These are phyloP conservation scores for Geococcyx californianus DNA, from an alignment of 2,113 vertebrate genomes.

Conservation along the genomic window DNA sequence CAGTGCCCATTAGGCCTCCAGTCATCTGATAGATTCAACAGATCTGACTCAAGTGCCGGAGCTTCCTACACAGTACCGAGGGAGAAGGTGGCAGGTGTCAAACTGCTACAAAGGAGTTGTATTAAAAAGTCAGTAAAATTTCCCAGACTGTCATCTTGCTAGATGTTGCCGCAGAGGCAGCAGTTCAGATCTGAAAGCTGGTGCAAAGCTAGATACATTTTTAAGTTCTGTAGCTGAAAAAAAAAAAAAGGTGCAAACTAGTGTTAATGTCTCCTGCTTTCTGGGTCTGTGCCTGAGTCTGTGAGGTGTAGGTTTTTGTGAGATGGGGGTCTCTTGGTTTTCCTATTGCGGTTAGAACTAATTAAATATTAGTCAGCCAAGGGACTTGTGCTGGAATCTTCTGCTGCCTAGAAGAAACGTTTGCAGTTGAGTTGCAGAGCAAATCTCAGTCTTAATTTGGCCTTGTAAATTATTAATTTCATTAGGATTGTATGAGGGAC, in stretches of 20 bases:
- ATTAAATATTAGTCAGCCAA: neutral
- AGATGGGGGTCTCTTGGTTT: neutral
- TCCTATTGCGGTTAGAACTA: neutral
- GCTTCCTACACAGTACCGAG: neutral
- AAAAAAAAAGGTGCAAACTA: neutral
- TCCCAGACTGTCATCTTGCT: neutral
- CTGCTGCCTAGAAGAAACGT: neutral
- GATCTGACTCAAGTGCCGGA: neutral
- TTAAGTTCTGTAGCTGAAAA: neutral
- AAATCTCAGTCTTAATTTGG: neutral
- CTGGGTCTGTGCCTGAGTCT: neutral
- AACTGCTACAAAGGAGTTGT: neutral
- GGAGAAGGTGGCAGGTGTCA: neutral
- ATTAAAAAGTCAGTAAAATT: neutral
- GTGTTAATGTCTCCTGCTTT: neutral
- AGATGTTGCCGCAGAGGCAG: neutral
- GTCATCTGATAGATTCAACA: neutral
- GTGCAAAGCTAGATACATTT: neutral
- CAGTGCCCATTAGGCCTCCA: neutral
- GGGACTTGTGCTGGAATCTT: neutral
- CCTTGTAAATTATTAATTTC: neutral
- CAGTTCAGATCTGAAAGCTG: neutral
- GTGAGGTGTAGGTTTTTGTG: accelerated
- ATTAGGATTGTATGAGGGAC: neutral
- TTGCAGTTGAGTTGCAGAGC: neutral